Conservation (phyloP, 2,113 vertebrate genomes). For the Hipposideros armiger region DNA sequence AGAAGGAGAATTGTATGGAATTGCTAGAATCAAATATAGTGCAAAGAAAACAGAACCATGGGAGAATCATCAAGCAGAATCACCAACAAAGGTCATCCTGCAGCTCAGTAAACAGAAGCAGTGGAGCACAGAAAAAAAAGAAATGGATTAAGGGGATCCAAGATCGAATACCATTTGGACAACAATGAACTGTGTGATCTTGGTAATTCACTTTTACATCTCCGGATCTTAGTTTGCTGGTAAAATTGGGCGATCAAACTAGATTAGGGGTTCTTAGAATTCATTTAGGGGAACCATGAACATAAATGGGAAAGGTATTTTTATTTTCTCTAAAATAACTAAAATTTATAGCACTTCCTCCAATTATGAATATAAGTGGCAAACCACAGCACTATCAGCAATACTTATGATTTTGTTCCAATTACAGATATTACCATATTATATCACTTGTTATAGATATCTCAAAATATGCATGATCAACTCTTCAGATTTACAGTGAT, state of each 20-base stretch:
- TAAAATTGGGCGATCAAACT: not conserved
- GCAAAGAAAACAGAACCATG: not conserved
- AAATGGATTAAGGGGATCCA: not conserved
- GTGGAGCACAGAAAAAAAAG: not conserved
- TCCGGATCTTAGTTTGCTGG: not conserved
- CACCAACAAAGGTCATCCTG: not conserved
- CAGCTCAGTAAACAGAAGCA: not conserved
- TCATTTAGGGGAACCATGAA: not conserved
- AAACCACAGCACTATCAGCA: slow-evolving; percentile 9
- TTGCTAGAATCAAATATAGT: not conserved
- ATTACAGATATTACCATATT: slow-evolving; percentile 44
- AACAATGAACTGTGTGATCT: not conserved
- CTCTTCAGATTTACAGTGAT: slow-evolving; percentile 34
- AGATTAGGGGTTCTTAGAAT: not conserved
- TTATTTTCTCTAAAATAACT: slow-evolving; percentile 23
- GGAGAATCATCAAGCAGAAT: not conserved
- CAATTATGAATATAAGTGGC: not conserved
- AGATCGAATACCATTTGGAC: not conserved
- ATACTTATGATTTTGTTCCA: not conserved
- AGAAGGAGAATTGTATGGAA: not conserved
- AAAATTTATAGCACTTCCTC: not conserved
- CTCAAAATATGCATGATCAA: slow-evolving; percentile 42
- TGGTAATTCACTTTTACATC: not conserved
- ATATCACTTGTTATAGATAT: not conserved
- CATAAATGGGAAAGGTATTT: slow-evolving; percentile 4